Evolutionary conservation across 2,797 vertebrate species (phyloP).

Genomic region (Neosalanx taihuensis): DNA sequence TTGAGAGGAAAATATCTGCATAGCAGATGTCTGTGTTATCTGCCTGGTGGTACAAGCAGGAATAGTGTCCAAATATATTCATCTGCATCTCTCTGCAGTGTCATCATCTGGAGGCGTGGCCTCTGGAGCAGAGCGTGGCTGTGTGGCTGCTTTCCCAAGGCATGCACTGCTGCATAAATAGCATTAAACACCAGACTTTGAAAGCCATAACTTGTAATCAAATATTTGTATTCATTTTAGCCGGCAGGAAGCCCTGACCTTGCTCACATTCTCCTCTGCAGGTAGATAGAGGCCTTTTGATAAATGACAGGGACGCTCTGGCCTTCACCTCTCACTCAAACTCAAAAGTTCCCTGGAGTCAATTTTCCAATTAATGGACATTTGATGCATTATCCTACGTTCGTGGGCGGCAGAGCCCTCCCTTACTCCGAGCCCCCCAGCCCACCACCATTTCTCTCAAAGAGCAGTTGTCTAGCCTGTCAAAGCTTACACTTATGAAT

Average conservation of each 20-base stretch:
- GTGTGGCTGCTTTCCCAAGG: neutral
- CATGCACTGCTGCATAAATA: neutral
- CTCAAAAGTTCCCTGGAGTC: slow-evolving; percentile 34
- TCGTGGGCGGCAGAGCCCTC: slow-evolving; percentile 33
- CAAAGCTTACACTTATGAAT: slow-evolving; percentile 51
- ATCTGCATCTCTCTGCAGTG: neutral
- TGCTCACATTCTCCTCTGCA: neutral
- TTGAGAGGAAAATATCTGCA: neutral
- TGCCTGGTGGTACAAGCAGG: neutral
- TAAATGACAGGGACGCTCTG: slow-evolving; percentile 31
- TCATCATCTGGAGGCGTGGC: too few species aligned
- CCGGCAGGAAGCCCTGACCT: neutral
- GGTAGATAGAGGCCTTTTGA: neutral
- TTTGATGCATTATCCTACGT: slow-evolving; percentile 49
- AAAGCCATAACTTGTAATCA: too few species aligned
- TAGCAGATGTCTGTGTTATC: neutral
- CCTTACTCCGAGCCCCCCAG: neutral
- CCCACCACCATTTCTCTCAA: slow-evolving; percentile 30
- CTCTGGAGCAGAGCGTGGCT: neutral
- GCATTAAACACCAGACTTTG: too few species aligned
- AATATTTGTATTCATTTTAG: too few species aligned
- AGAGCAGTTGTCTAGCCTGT: slow-evolving; percentile 40
- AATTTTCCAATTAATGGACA: slow-evolving; percentile 54
- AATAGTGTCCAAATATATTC: neutral
- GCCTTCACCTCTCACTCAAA: slow-evolving; percentile 31